These are phyloP conservation scores for Diplodus puntazzo DNA, from an alignment of 2,797 vertebrate genomes.

Conservation along the genomic window DNA sequence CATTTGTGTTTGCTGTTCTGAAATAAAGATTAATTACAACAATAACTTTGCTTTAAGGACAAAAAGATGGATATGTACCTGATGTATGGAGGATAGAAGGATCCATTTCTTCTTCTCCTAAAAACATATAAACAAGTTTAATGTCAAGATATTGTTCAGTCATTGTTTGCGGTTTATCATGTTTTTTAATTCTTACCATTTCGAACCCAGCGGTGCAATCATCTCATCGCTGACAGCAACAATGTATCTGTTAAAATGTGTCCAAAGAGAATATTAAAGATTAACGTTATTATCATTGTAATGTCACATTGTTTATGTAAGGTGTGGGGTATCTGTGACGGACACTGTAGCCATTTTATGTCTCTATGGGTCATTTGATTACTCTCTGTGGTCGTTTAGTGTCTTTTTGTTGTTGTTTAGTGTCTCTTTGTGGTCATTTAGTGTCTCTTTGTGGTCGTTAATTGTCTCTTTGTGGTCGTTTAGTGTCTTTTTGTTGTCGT, in stretches of 20 bases:
- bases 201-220: constrained; percentile 85
- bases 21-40: background rate
- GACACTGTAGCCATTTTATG: too few relatives aligned
- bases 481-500: too few relatives aligned
- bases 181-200: constrained; percentile 80
- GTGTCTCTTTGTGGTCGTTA: background rate
- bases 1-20: background rate
- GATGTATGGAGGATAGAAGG: constrained; percentile 89
- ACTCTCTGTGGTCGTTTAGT: background rate
- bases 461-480: background rate
- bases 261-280: background rate
- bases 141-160: background rate
- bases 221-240: constrained; percentile 88
- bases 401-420: too few relatives aligned
- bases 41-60: background rate
- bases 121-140: constrained; percentile 32
- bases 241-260: constrained; percentile 86
- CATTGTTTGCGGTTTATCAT: background rate
- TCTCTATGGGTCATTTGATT: too few relatives aligned
- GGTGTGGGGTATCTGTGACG: too few relatives aligned
- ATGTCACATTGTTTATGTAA: background rate
- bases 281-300: background rate
- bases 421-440: too few relatives aligned
- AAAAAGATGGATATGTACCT: constrained; percentile 81
- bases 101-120: constrained; percentile 71